These are phyloP conservation scores for Arion vulgaris DNA, from an alignment of 1,140 invertebrate genomes.

Conservation along the genomic window DNA sequence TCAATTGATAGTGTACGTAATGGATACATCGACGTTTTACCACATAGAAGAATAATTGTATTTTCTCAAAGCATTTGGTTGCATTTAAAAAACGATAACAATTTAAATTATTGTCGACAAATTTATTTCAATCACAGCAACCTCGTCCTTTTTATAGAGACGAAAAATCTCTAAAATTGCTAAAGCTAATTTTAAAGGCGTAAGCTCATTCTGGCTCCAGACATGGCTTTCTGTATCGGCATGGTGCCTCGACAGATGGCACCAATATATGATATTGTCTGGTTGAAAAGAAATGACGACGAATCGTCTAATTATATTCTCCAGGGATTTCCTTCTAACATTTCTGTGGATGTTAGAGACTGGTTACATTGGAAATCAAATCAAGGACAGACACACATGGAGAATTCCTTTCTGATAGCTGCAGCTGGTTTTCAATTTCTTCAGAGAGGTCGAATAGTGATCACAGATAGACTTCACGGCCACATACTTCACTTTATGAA, in stretches of 20 bases:
- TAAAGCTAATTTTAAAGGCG: constrained; percentile 28
- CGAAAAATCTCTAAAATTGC: constrained; percentile 44
- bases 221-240: constrained; percentile 48
- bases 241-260: constrained; percentile 26
- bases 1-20: constrained; percentile 7
- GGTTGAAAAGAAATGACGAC: constrained; percentile 36
- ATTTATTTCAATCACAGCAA: constrained; percentile 44
- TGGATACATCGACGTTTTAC: constrained; percentile 35
- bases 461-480: constrained; percentile 54
- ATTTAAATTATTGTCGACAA: constrained; percentile 4
- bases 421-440: constrained; percentile 41
- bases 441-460: constrained; percentile 49
- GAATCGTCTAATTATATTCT: constrained; percentile 38
- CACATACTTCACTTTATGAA: constrained; percentile 51
- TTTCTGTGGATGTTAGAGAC: constrained; percentile 35
- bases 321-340: constrained; percentile 11
- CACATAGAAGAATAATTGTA: constrained; percentile 30
- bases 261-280: constrained; percentile 43
- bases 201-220: constrained; percentile 41
- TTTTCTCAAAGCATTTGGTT: constrained; percentile 48
- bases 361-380: constrained; percentile 29
- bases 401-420: constrained; percentile 37
- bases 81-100: not conserved
- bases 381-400: constrained; percentile 23
- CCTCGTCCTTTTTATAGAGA: constrained; percentile 47